Evolutionary conservation across 1,140 invertebrate genomes (phyloP).

Genomic region (Zaprionus capensis): DNA sequence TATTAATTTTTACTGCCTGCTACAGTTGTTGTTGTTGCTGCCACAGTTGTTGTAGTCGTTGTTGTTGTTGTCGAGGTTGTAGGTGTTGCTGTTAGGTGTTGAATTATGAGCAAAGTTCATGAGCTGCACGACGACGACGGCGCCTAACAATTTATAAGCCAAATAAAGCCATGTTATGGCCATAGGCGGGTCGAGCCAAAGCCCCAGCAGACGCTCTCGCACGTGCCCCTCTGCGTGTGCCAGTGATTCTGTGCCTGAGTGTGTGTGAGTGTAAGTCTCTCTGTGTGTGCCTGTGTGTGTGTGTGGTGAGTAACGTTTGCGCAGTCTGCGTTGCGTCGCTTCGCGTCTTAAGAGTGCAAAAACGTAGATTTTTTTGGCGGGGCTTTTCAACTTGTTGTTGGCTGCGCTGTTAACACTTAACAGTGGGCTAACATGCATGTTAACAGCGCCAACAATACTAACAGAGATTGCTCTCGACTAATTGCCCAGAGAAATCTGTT

Average conservation of each 20-base stretch:
- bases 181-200: conserved; percentile 52
- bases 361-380: conserved; percentile 26
- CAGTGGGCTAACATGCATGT: conserved; percentile 22
- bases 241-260: neutral
- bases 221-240: conserved; percentile 12
- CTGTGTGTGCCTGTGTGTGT: conserved; percentile 20
- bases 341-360: conserved; percentile 32
- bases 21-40: neutral
- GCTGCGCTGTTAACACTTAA: conserved; percentile 19
- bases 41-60: conserved; percentile 34
- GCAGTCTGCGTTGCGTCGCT: conserved; percentile 42
- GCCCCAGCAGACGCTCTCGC: conserved; percentile 28
- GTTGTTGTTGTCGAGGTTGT: conserved; percentile 52
- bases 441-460: neutral
- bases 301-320: conserved; percentile 48
- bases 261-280: neutral
- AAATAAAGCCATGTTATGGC: conserved; percentile 77
- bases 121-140: conserved; percentile 37
- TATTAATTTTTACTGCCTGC: conserved; percentile 30
- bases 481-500: conserved; percentile 33
- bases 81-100: conserved; percentile 66
- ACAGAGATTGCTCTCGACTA: conserved; percentile 17
- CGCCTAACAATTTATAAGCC: conserved; percentile 72
- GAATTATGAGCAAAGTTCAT: conserved; percentile 80
- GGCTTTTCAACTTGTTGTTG: conserved; percentile 54